phyloP scores from a whole-genome alignment of 1,140 invertebrate genomes.

The Lordiphosa collinella region DNA sequence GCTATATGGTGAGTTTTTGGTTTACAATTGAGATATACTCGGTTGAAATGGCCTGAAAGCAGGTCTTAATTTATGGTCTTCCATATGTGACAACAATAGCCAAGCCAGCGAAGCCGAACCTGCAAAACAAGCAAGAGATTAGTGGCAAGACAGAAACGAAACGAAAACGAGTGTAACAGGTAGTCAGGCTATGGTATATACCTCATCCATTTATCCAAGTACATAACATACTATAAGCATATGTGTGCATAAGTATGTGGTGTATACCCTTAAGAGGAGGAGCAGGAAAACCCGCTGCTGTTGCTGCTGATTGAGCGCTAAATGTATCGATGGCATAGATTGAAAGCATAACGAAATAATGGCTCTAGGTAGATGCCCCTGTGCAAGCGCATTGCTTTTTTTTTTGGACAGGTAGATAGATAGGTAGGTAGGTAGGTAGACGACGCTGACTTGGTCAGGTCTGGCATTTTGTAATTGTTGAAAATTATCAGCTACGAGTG shows the following conservation, averaged over 20 bases:
- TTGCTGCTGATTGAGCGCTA: slow-evolving; percentile 37
- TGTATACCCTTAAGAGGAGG: slow-evolving; percentile 9
- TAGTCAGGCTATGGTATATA: slow-evolving; percentile 30
- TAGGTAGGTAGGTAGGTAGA: no score
- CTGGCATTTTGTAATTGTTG: slow-evolving; percentile 34
- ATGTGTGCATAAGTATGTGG: slow-evolving; percentile 3
- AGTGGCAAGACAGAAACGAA: slow-evolving; percentile 2
- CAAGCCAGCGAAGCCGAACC: neutral
- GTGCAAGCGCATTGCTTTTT: neutral
- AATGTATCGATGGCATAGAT: slow-evolving; percentile 44
- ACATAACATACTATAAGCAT: neutral
- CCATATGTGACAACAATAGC: slow-evolving; percentile 2
- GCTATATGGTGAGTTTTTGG: neutral
- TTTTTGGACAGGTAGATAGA: slow-evolving; percentile 1
- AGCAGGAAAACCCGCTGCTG: slow-evolving; percentile 33
- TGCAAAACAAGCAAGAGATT: slow-evolving; percentile 25
- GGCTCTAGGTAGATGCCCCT: slow-evolving; percentile 15
- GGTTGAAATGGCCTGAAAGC: neutral
- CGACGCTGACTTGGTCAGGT: slow-evolving; percentile 17
- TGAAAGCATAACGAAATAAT: slow-evolving; percentile 26
- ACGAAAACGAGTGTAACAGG: slow-evolving; percentile 59
- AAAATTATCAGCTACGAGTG: slow-evolving; percentile 17
- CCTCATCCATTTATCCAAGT: neutral
- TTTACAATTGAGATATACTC: slow-evolving; percentile 3
- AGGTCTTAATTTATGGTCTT: slow-evolving; percentile 7